Percentiles rank a stretch among this genome's conserved stretches.
Conservation (phyloP, 2,797 vertebrate genomes). For the Galago senegalensis region DNA sequence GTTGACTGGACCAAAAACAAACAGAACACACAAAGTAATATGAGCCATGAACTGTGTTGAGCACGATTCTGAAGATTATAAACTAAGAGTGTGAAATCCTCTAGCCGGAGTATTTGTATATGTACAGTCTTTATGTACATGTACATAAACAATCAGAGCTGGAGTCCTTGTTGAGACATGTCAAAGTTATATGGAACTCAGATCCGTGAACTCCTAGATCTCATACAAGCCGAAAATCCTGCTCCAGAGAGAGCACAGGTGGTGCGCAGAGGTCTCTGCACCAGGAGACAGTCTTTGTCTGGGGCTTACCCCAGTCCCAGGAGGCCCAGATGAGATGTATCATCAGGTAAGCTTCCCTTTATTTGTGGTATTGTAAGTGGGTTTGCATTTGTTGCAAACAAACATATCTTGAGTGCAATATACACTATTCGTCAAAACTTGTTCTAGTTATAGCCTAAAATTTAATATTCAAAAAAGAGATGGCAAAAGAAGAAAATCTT, state of each 20-base stretch:
- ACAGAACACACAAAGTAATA: neutral
- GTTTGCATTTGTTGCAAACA: conserved; percentile 10
- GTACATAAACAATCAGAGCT: neutral
- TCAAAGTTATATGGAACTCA: neutral
- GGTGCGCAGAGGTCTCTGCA: neutral
- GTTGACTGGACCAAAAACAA: neutral
- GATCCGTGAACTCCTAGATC: neutral
- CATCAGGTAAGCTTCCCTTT: neutral
- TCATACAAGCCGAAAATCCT: rapidly evolving
- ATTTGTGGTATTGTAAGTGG: neutral
- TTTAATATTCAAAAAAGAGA: neutral
- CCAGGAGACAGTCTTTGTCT: rapidly evolving
- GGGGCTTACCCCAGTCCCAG: rapidly evolving
- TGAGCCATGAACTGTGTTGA: neutral
- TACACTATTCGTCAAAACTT: neutral
- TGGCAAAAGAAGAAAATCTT: neutral
- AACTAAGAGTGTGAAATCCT: neutral
- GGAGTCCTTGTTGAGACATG: neutral
- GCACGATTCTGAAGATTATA: neutral
- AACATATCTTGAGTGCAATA: neutral
- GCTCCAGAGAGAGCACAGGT: neutral
- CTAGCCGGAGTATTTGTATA: neutral
- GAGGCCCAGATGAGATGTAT: neutral
- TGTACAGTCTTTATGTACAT: neutral
- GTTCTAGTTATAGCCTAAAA: neutral